phyloP scores from a whole-genome alignment of 2,888 invertebrate species.

The Ganaspis brasiliensis region DNA sequence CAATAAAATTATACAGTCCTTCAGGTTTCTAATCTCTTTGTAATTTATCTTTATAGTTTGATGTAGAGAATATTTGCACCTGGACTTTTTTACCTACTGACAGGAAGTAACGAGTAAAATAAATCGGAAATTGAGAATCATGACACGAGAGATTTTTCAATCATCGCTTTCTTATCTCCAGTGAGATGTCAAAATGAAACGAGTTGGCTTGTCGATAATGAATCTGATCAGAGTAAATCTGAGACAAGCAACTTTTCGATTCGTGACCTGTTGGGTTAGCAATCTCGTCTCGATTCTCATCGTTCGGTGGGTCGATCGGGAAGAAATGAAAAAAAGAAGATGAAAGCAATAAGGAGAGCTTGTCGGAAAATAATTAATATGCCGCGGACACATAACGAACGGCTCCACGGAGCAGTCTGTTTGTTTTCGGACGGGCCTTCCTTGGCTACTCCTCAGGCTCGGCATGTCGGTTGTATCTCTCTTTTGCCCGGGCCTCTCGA shows the following conservation, averaged over 20 bases:
- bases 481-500: slow-evolving; percentile 65
- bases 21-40: too few species aligned
- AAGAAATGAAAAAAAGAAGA: slow-evolving; percentile 47
- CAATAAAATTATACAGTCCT: too few species aligned
- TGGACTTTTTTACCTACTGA: too few species aligned
- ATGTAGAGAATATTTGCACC: too few species aligned
- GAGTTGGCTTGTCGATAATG: slow-evolving; percentile 15
- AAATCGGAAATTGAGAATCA: background rate
- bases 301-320: slow-evolving; percentile 59
- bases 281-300: slow-evolving; percentile 56
- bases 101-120: too few species aligned
- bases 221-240: slow-evolving; percentile 1
- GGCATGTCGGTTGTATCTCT: slow-evolving; percentile 67
- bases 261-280: slow-evolving; percentile 39
- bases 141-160: slow-evolving; percentile 31
- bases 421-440: slow-evolving; percentile 76
- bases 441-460: slow-evolving; percentile 57
- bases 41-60: too few species aligned
- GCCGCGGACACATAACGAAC: slow-evolving; percentile 79
- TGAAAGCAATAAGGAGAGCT: slow-evolving; percentile 64
- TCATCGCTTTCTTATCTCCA: slow-evolving; percentile 21
- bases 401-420: slow-evolving; percentile 75
- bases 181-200: slow-evolving; percentile 30
- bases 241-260: slow-evolving; percentile 39
- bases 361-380: slow-evolving; percentile 79